phyloP scores from a whole-genome alignment of 2,888 invertebrate genomes.

The Oscheius onirici region DNA sequence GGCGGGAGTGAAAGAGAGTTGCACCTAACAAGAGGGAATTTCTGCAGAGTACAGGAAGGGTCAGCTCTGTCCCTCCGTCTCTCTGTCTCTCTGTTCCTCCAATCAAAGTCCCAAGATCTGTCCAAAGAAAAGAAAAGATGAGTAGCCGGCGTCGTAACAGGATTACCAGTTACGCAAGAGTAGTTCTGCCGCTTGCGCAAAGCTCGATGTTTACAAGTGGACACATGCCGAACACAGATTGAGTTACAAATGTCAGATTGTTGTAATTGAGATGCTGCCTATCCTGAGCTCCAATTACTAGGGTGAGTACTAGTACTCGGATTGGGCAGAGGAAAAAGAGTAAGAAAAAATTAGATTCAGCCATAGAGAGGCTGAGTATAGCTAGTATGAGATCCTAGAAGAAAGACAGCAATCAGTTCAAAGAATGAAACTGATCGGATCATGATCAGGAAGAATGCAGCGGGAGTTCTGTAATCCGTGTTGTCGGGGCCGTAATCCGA shows the following conservation, averaged over 20 bases:
- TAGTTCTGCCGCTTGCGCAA: neutral
- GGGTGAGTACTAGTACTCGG: neutral
- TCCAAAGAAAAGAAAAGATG: no score
- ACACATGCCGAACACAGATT: conserved; percentile 6
- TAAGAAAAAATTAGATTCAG: neutral
- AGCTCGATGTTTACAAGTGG: conserved; percentile 23
- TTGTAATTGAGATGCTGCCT: conserved; percentile 13
- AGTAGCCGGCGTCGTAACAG: conserved; percentile 17
- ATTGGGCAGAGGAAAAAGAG: neutral
- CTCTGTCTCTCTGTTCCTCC: conserved; percentile 1
- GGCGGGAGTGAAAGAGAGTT: neutral
- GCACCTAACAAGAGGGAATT: conserved; percentile 11
- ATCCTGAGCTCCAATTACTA: neutral
- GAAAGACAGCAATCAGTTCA: neutral
- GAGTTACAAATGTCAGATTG: neutral
- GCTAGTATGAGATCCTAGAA: neutral
- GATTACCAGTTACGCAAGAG: conserved; percentile 29
- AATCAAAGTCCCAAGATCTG: no score
- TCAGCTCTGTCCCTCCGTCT: neutral
- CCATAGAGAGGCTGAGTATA: neutral
- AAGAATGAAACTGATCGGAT: neutral
- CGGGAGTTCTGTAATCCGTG: conserved; percentile 16
- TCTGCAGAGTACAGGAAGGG: no score
- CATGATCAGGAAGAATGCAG: neutral
- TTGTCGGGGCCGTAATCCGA: conserved; percentile 22